Percentiles rank a stretch among this genome's conserved stretches.
These are phyloP conservation scores for Chaetodon trifascialis DNA, from an alignment of 2,113 vertebrate genomes.

Conservation along the genomic window DNA sequence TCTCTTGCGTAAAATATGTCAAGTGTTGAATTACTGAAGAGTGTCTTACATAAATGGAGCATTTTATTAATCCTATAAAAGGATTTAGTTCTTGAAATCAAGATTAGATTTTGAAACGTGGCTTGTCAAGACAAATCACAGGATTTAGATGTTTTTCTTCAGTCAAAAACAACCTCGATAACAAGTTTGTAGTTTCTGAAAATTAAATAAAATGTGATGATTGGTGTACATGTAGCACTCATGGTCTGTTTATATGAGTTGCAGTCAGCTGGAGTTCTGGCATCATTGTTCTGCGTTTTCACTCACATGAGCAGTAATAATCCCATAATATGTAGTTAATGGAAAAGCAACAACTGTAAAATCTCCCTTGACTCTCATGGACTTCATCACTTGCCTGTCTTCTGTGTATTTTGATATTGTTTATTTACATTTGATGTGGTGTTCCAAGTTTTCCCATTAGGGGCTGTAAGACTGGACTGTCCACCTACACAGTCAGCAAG, in stretches of 20 bases:
- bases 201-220: background rate
- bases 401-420: background rate
- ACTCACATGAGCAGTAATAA: background rate
- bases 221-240: background rate
- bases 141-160: background rate
- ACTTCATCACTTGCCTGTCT: background rate
- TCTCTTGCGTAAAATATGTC: background rate
- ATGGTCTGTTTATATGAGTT: background rate
- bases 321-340: background rate
- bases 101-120: too few relatives aligned
- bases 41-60: background rate
- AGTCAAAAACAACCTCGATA: background rate
- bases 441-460: constrained; percentile 7
- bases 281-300: background rate
- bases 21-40: background rate
- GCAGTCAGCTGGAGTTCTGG: background rate
- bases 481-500: background rate
- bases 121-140: background rate
- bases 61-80: background rate
- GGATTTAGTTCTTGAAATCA: background rate
- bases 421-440: background rate
- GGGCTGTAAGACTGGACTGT: background rate
- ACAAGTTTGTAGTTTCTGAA: background rate
- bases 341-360: background rate
- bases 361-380: background rate